Evolutionary conservation across 2,888 invertebrate genomes (phyloP).

Genomic region (Pammene aurita): DNA sequence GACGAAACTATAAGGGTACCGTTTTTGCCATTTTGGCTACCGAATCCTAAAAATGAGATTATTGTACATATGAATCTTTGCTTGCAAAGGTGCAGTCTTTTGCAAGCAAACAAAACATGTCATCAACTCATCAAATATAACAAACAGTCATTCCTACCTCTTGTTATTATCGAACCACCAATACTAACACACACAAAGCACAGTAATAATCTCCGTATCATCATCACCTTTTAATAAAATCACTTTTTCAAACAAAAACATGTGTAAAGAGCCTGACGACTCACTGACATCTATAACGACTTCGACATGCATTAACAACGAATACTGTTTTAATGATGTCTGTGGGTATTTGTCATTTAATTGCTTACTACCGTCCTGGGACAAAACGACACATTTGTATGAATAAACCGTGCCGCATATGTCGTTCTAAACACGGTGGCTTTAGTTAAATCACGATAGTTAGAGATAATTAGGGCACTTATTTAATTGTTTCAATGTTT

Average conservation of each 20-base stretch:
- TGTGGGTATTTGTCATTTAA: conserved; percentile 62
- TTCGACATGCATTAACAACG: conserved; percentile 40
- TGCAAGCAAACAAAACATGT: too few species aligned
- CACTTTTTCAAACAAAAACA: not conserved
- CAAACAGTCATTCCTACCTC: conserved; percentile 13
- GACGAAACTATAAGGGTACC: too few species aligned
- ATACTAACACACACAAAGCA: conserved; percentile 4
- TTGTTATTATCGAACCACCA: not conserved
- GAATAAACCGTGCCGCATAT: not conserved
- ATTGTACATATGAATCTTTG: too few species aligned
- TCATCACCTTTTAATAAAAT: not conserved
- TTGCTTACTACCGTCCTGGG: conserved; percentile 45
- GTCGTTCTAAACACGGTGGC: not conserved
- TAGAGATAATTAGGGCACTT: conserved; percentile 26
- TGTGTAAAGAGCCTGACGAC: not conserved
- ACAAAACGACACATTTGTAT: not conserved
- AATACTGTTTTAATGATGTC: conserved; percentile 59
- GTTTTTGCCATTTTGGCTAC: too few species aligned
- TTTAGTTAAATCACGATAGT: not conserved
- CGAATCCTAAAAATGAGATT: too few species aligned
- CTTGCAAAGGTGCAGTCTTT: too few species aligned
- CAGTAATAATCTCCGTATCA: conserved; percentile 14
- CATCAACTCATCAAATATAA: too few species aligned
- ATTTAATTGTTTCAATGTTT: conserved; percentile 14
- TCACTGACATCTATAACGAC: conserved; percentile 21